A percentile compares a stretch with the other conserved stretches of the same genome.
Evolutionary conservation across 2,888 invertebrate genomes (phyloP).

Genomic region (Drosophila ezoana): DNA sequence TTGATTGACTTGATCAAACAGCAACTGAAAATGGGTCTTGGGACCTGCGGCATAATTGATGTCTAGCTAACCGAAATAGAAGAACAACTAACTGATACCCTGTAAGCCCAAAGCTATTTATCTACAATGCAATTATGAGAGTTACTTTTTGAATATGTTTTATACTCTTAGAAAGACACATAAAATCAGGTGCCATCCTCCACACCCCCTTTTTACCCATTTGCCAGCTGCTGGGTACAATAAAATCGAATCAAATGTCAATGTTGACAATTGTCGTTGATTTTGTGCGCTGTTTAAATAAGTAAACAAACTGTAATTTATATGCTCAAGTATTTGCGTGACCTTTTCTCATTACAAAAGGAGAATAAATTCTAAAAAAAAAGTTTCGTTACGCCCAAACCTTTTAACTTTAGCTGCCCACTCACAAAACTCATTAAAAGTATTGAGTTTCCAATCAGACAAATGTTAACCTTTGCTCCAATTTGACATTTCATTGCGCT

Average conservation of each 20-base stretch:
- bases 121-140: no score
- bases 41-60: constrained; percentile 26
- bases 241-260: constrained; percentile 1
- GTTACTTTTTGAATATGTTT: no score
- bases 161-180: no score
- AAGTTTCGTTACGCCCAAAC: constrained; percentile 6
- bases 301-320: constrained; percentile 7
- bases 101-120: background rate
- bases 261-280: background rate
- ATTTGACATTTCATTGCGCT: constrained; percentile 16
- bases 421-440: constrained; percentile 36
- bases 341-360: constrained; percentile 3
- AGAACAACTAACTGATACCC: constrained; percentile 11
- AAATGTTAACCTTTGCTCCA: constrained; percentile 18
- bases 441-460: constrained; percentile 34
- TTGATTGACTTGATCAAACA: constrained; percentile 43
- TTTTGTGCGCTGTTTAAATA: background rate
- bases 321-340: background rate
- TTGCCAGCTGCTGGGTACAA: background rate
- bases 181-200: no score
- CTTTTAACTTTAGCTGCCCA: constrained; percentile 1
- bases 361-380: background rate
- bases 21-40: constrained; percentile 7
- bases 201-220: no score
- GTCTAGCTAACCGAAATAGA: constrained; percentile 23